Base-by-base conservation (phyloP, 2,113 vertebrate genomes). In the Mohoua ochrocephala region DNA sequence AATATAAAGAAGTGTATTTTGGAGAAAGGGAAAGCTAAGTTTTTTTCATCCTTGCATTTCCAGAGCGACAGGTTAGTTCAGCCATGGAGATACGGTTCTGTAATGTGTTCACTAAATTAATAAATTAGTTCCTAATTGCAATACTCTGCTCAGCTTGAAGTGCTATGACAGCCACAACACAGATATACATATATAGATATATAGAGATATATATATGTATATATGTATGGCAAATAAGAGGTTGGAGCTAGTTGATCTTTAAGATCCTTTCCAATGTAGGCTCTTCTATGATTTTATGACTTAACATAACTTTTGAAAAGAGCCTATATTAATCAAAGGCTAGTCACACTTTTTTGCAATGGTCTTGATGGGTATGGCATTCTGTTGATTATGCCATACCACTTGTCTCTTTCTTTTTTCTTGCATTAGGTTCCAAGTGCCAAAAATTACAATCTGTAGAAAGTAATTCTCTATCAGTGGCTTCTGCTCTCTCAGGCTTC, bases 391-490 rank as follows among this genome's bases (percentile, higher is more conserved):
- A 74, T 22, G 47, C 23, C 17, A 60, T 31, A 16, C 9, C 41
- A 17, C 22, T 71, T 50, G 31, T 60, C 16, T 79, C 9, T 75
- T 80, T 91, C 17, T 41, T 59, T 42, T 31, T 39, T 87, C 59
- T 22, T 88, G 13, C 15, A 20, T 65, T 65, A 67, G 14, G 52
- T 77, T 86, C 17, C 41, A 12, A 89, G 42, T 84, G 37, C 45
- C 27, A 86, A 85, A 64, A 95, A 85, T 83, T 21, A 61, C 49
- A 95, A 64, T 27, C 37, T 82, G 64, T 52, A 75, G 67, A 73
- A 85, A 87, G 37, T 59, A 49, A 21, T 80, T 87, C 45, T 88
- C 15, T 64, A 19, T 70, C 49, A 56, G 26, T 56, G 76, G 39
- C 60, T 93, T 44, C 50, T 80, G 88, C 39, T 93, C 42, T 71